A percentile compares a stretch with the other conserved stretches of the same genome.
phyloP scores from a whole-genome alignment of 1,140 invertebrate genomes.

The Bombus confusus region DNA sequence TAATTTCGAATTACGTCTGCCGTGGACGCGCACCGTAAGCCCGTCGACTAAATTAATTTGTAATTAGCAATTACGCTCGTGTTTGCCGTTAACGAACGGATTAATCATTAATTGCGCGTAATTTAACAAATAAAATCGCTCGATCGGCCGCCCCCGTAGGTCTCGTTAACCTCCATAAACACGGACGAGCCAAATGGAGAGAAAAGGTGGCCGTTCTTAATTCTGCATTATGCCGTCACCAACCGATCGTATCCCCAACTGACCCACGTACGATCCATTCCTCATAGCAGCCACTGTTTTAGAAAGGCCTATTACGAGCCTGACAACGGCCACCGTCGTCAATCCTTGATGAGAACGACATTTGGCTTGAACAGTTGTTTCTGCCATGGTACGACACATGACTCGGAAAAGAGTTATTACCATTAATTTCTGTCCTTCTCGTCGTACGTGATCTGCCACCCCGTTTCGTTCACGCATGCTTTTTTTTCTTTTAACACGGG shows the following conservation, averaged over 20 bases:
- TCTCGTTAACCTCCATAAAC: not conserved
- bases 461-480: not conserved
- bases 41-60: slow-evolving; percentile 64
- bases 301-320: slow-evolving; percentile 57
- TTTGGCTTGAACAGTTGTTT: slow-evolving; percentile 37
- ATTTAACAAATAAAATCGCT: slow-evolving; percentile 46
- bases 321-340: slow-evolving; percentile 23
- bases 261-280: slow-evolving; percentile 61
- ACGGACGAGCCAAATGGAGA: too few species aligned
- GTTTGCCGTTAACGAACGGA: slow-evolving; percentile 49
- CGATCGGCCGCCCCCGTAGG: not conserved
- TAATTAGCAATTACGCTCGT: slow-evolving; percentile 58
- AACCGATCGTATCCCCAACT: not conserved
- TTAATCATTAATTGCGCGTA: slow-evolving; percentile 52
- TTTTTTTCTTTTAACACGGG: too few species aligned
- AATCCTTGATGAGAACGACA: slow-evolving; percentile 48
- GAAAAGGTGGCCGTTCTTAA: slow-evolving; percentile 6
- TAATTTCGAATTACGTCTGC: slow-evolving; percentile 64
- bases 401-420: slow-evolving; percentile 39
- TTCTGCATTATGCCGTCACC: not conserved
- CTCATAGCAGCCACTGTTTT: slow-evolving; percentile 59
- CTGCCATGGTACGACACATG: slow-evolving; percentile 8
- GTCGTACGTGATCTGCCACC: not conserved
- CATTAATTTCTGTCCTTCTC: slow-evolving; percentile 14
- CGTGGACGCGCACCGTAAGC: slow-evolving; percentile 33